Percentiles rank a stretch among this genome's conserved stretches.
Conservation (phyloP, 2,797 vertebrate genomes). For the Gymnoscopelus microlampas region DNA sequence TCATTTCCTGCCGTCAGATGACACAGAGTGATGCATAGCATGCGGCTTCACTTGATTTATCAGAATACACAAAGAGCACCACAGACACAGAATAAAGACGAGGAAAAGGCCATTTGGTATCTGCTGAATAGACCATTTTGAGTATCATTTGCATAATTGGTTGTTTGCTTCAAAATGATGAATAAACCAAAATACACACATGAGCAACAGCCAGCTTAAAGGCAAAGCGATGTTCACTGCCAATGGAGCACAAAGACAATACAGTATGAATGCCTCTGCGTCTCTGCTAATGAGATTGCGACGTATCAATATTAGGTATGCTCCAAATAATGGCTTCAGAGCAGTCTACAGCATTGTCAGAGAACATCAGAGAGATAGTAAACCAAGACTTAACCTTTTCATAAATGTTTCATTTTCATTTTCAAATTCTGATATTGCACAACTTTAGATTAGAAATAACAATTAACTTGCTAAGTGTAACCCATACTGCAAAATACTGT, state of each 20-base stretch:
- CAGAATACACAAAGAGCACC: conserved; percentile 66
- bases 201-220: conserved; percentile 56
- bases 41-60: conserved; percentile 74
- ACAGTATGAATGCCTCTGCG: conserved; percentile 45
- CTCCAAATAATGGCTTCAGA: conserved; percentile 34
- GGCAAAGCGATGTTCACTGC: conserved; percentile 35
- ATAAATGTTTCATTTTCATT: too few species aligned
- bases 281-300: conserved; percentile 62
- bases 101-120: conserved; percentile 68
- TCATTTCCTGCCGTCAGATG: conserved; percentile 68
- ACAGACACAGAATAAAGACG: conserved; percentile 46
- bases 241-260: conserved; percentile 64
- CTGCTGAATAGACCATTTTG: conserved; percentile 75
- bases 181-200: conserved; percentile 71
- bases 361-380: not conserved
- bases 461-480: too few species aligned
- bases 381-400: too few species aligned
- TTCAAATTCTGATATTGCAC: too few species aligned
- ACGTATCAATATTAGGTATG: conserved; percentile 57
- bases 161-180: conserved; percentile 79
- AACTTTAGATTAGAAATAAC: too few species aligned
- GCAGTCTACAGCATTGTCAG: not conserved
- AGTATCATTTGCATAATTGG: conserved; percentile 78
- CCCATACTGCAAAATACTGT: not conserved
- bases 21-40: conserved; percentile 69